Evolutionary conservation across 2,113 vertebrate genomes (phyloP), one percentile per base, ranked within the genome.

Genomic region (Eulacestoma nigropectus): DNA sequence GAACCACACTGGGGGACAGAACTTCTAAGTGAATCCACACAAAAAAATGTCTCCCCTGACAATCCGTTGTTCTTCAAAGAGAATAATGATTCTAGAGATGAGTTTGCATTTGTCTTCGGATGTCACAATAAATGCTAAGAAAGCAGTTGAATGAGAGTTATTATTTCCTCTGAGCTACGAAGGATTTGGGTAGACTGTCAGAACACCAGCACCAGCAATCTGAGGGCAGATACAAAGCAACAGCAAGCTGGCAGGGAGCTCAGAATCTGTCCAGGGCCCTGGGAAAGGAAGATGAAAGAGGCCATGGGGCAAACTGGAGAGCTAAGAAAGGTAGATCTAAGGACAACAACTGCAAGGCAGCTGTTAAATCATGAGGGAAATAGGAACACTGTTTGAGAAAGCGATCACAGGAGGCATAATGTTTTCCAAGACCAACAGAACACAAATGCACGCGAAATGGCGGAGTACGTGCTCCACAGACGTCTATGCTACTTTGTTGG

Each of bases 61-160:
- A 97, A 94, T 97, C 87, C 33, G 87, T 90, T 97, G 90, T 92
- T 97, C 90, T 97, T 97, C 96, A 96, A 96, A 97, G 96, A 97
- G 95, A 97, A 96, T 97, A 96, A 97, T 96, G 95, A 97, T 93
- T 94, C 90, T 94, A 96, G 90, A 95, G 90, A 95, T 96, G 91
- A 96, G 95, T 92, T 95, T 96, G 97, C 85, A 96, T 97, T 97
- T 95, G 84, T 97, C 93, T 96, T 96, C 0, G 56, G 72, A 91
- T 96, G 93, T 96, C 94, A 96, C 92, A 97, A 89, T 94, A 96
- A 96, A 95, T 88, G 93, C 96, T 95, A 96, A 94, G 86, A 93
- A 97, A 96, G 83, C 88, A 96, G 91, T 75, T 87, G 91, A 94
- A 96, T 92, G 75, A 95, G 89, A 94, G 69, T 95, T 96, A 96